A percentile compares a stretch with the other conserved stretches of the same genome.
Evolutionary conservation across 92 coral and sea anemone species (phyloP).

Genomic region (Siderastrea radians): DNA sequence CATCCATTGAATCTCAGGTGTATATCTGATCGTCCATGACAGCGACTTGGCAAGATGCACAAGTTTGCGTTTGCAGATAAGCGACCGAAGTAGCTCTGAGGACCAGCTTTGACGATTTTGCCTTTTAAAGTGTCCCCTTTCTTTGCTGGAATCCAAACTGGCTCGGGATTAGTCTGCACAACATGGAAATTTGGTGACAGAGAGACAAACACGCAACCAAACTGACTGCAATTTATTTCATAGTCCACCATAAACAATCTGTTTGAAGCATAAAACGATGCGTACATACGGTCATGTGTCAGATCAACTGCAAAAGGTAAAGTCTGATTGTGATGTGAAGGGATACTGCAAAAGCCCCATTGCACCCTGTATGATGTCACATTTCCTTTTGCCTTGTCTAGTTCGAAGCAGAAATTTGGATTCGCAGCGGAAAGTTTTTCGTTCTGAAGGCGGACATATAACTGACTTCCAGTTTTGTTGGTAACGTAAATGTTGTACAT

Average conservation of each 20-base stretch:
- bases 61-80: too few species aligned
- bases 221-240: neutral
- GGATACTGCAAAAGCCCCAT: neutral
- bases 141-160: neutral
- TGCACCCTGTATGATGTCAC: neutral
- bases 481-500: too few species aligned
- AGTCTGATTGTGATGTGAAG: neutral
- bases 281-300: neutral
- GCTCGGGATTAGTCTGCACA: neutral
- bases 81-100: neutral
- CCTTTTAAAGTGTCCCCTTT: neutral
- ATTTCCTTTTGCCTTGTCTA: too few species aligned
- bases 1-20: neutral
- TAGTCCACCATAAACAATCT: neutral
- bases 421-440: too few species aligned
- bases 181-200: neutral
- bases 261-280: neutral
- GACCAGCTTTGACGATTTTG: neutral
- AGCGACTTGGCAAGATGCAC: neutral
- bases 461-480: too few species aligned
- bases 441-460: too few species aligned
- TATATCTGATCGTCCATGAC: too few species aligned
- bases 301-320: neutral
- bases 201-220: constrained; percentile 10
- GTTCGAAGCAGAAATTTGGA: too few species aligned